Conservation (phyloP, 2,888 invertebrate genomes). For the Eupithecia centaureata region DNA sequence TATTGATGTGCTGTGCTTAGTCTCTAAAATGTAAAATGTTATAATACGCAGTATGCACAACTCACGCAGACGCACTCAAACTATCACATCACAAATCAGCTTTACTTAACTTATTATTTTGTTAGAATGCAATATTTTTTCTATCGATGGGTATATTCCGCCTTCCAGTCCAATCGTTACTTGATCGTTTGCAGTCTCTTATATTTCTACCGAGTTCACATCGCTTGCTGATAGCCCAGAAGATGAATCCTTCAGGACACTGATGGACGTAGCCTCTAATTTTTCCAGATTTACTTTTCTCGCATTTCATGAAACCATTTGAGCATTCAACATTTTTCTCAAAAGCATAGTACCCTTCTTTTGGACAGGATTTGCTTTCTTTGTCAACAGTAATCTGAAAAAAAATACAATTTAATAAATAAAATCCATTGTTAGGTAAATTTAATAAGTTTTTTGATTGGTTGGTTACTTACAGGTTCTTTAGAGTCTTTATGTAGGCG, state of each 20-base stretch:
- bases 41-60: constrained; percentile 41
- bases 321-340: constrained; percentile 87
- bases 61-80: constrained; percentile 18
- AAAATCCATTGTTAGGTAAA: not conserved
- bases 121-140: constrained; percentile 76
- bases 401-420: constrained; percentile 21
- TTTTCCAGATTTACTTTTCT: constrained; percentile 71
- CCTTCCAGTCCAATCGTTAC: constrained; percentile 72
- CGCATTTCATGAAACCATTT: constrained; percentile 89
- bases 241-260: constrained; percentile 90
- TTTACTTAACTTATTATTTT: constrained; percentile 11
- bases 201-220: constrained; percentile 87
- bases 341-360: constrained; percentile 87
- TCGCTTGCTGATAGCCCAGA: constrained; percentile 90
- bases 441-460: not conserved
- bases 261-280: constrained; percentile 89
- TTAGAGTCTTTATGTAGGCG: constrained; percentile 76
- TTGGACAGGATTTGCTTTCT: constrained; percentile 84
- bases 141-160: constrained; percentile 84
- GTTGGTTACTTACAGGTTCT: constrained; percentile 83
- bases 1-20: not conserved
- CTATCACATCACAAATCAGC: constrained; percentile 49
- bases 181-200: constrained; percentile 82
- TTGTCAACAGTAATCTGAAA: constrained; percentile 86
- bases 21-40: not conserved